Base-by-base conservation (phyloP, 2,113 vertebrate genomes). In the Ceratotherium simum region DNA sequence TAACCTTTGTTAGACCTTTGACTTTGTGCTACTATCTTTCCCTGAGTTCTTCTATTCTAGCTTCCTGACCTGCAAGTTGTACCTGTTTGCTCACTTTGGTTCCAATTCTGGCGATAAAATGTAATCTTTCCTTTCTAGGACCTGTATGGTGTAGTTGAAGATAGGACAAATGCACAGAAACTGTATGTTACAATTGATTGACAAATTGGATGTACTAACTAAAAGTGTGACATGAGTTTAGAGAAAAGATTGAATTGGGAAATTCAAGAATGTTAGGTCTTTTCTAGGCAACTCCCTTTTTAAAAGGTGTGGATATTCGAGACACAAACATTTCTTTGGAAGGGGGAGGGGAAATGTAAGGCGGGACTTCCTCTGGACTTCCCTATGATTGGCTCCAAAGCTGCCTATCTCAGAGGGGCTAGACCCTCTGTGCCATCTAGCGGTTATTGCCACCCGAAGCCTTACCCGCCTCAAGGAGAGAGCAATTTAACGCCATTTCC, bases 401-500 rank as follows among this genome's bases (percentile, higher is more conserved):
- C 90, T 95, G 95, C 79, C 51, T 64, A 5, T 97, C 89, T 96
- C 65, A 25, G 56, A 70, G 58, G 51, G 90, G 60, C 70, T 21
- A 25, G 89, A 73, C 78, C 27, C 46, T 46, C 90, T 80, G 92
- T 95, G 94, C 83, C 98, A 98, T 39, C 98, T 96, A 60, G 93
- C 0, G 60, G 97, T 82, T 48, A 72, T 86, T 96, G 75, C 81
- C 86, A 33, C 39, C 62, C 8, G 3, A 2, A 97, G 96, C 46
- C 58, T 97, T 36, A 82, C 91, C 96, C 94, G 97, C 94, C 98
- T 98, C 98, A 70, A 98, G 97, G 94, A 97, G 97, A 98, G 95
- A 98, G 98, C 95, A 99, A 99, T 99, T 99, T 99, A 99, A 99
- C 98, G 98, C 98, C 98, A 99, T 98, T 98, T 98, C 97, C 98